A percentile compares a stretch with the other conserved stretches of the same genome.
Conservation (phyloP, 2,888 invertebrate species). For the Noctua comes region DNA sequence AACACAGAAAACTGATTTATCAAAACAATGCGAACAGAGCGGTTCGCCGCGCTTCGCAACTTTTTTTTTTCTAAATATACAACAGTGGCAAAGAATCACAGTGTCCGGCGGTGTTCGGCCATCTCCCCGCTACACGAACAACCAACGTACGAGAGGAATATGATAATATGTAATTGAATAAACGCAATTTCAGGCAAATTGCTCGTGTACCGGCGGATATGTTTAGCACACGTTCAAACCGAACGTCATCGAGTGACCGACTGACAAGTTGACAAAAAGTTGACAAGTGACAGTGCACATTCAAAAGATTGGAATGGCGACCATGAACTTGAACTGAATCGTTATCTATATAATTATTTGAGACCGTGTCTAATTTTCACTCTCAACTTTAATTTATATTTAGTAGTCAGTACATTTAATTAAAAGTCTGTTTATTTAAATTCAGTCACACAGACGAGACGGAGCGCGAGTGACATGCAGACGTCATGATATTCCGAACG, state of each 20-base stretch:
- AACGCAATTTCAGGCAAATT: constrained; percentile 87
- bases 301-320: constrained; percentile 72
- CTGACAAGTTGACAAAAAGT: constrained; percentile 78
- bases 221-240: constrained; percentile 79
- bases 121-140: constrained; percentile 77
- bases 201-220: constrained; percentile 76
- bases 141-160: constrained; percentile 78
- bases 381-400: constrained; percentile 51
- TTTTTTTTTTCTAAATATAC: constrained; percentile 73
- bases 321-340: constrained; percentile 84
- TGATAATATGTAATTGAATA: constrained; percentile 87
- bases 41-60: constrained; percentile 59
- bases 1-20: constrained; percentile 77
- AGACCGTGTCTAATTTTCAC: constrained; percentile 49
- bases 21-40: constrained; percentile 78
- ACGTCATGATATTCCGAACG: constrained; percentile 75
- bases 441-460: constrained; percentile 23
- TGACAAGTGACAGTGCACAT: constrained; percentile 80
- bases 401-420: constrained; percentile 44
- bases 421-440: constrained; percentile 46
- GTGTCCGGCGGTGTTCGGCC: constrained; percentile 76
- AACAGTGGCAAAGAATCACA: constrained; percentile 74
- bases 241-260: constrained; percentile 83
- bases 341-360: constrained; percentile 51
- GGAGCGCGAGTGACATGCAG: constrained; percentile 57